phyloP scores from a whole-genome alignment of 2,888 invertebrate species.

The Hipparchia semele region DNA sequence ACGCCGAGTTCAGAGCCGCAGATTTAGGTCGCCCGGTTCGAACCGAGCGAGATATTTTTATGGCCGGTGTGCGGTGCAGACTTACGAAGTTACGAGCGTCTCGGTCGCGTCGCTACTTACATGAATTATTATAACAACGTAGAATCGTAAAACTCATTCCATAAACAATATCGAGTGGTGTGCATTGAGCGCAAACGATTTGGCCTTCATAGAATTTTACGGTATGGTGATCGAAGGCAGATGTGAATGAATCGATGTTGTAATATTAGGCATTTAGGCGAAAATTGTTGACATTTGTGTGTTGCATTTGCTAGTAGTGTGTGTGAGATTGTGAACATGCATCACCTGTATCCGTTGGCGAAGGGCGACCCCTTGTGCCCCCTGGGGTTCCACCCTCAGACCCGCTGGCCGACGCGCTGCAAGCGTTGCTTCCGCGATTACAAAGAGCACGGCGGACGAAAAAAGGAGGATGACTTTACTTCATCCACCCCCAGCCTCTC shows the following conservation, averaged over 20 bases:
- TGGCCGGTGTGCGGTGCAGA: conserved; percentile 75
- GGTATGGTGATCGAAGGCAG: conserved; percentile 46
- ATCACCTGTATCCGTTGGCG: conserved; percentile 89
- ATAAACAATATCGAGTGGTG: conserved; percentile 61
- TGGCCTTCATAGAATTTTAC: conserved; percentile 41
- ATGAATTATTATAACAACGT: conserved; percentile 75
- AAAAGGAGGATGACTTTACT: conserved; percentile 86
- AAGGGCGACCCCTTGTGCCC: conserved; percentile 96
- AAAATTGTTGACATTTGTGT: conserved; percentile 67
- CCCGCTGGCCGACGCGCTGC: conserved; percentile 96
- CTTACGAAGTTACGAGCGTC: conserved; percentile 70
- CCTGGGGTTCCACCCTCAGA: conserved; percentile 96
- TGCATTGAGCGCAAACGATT: conserved; percentile 43
- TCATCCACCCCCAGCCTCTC: conserved; percentile 92
- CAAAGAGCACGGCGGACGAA: conserved; percentile 93
- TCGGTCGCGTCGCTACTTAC: conserved; percentile 68
- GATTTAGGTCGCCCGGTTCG: conserved; percentile 82
- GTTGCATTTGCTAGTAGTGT: conserved; percentile 68
- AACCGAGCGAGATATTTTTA: conserved; percentile 81
- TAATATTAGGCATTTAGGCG: conserved; percentile 70
- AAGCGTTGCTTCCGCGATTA: conserved; percentile 97
- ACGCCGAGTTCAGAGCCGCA: conserved; percentile 57
- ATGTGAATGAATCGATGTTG: conserved; percentile 52
- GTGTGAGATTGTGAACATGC: conserved; percentile 79
- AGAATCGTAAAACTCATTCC: conserved; percentile 78